Percentiles rank a stretch among this genome's conserved stretches.
These are phyloP conservation scores for Drosophila ogumai DNA, from an alignment of 1,140 invertebrate species.

Conservation along the genomic window DNA sequence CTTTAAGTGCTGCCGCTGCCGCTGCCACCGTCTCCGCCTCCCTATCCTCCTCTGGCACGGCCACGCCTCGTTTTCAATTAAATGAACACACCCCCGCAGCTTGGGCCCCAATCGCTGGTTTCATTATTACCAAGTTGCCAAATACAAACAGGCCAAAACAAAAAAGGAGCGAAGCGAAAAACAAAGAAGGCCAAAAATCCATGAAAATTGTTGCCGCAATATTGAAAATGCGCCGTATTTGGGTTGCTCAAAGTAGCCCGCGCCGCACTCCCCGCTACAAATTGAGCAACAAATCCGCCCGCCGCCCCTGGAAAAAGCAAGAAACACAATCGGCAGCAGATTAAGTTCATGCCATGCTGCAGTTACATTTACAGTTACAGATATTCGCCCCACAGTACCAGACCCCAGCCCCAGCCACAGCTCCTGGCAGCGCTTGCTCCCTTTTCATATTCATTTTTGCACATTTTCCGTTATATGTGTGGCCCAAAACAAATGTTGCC, in stretches of 20 bases:
- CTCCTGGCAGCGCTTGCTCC: conserved; percentile 13
- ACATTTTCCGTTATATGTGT: conserved; percentile 69
- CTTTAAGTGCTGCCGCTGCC: conserved; percentile 65
- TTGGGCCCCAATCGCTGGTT: conserved; percentile 61
- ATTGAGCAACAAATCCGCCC: conserved; percentile 71
- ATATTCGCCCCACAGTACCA: conserved; percentile 38
- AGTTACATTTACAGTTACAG: conserved; percentile 77
- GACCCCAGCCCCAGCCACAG: conserved; percentile 4
- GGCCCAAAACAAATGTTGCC: conserved; percentile 79
- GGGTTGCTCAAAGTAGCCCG: conserved; percentile 53
- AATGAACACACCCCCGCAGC: conserved; percentile 68
- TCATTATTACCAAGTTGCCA: conserved; percentile 78
- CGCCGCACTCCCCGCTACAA: conserved; percentile 33
- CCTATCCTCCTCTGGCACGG: neutral
- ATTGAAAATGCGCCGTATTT: conserved; percentile 79
- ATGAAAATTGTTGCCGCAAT: conserved; percentile 82
- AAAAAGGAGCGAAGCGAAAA: conserved; percentile 11
- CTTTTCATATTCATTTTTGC: conserved; percentile 74
- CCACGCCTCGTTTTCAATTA: conserved; percentile 77
- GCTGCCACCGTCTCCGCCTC: neutral
- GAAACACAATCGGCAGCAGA: conserved; percentile 76
- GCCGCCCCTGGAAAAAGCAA: conserved; percentile 21
- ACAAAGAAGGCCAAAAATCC: conserved; percentile 58
- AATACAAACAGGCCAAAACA: conserved; percentile 60
- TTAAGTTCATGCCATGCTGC: conserved; percentile 83